Percentiles rank a stretch among this genome's conserved stretches.
Conservation (phyloP, 2,797 vertebrate genomes). For the Rhinella marina region DNA sequence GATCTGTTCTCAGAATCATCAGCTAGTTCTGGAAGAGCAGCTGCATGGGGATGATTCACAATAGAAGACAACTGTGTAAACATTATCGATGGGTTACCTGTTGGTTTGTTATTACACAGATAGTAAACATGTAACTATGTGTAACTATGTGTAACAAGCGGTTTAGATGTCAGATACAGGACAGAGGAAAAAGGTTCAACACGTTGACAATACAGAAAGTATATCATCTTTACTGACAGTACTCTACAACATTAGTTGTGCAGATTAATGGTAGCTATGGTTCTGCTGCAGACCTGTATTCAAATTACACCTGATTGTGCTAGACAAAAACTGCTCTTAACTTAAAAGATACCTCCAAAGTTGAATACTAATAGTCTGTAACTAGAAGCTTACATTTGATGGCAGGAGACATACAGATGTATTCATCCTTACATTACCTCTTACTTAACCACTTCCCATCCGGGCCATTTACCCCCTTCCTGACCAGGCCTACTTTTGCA, state of each 20-base stretch:
- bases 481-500: too few relatives aligned
- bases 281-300: background rate
- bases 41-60: background rate
- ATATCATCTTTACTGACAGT: background rate
- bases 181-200: background rate
- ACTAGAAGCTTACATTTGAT: background rate
- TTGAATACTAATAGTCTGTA: too few relatives aligned
- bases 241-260: background rate
- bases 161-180: background rate
- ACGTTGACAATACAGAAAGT: background rate
- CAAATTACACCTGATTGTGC: background rate
- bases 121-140: background rate
- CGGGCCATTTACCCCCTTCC: too few relatives aligned
- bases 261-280: background rate
- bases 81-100: background rate
- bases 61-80: background rate
- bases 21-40: background rate
- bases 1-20: constrained; percentile 15
- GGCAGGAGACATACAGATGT: background rate
- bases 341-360: too few relatives aligned
- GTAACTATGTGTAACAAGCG: background rate
- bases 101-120: background rate
- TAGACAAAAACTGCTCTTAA: too few relatives aligned
- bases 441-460: too few relatives aligned
- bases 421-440: too few relatives aligned